Evolutionary conservation across 1,140 invertebrate species (phyloP).

Genomic region (Danaus melanippus): DNA sequence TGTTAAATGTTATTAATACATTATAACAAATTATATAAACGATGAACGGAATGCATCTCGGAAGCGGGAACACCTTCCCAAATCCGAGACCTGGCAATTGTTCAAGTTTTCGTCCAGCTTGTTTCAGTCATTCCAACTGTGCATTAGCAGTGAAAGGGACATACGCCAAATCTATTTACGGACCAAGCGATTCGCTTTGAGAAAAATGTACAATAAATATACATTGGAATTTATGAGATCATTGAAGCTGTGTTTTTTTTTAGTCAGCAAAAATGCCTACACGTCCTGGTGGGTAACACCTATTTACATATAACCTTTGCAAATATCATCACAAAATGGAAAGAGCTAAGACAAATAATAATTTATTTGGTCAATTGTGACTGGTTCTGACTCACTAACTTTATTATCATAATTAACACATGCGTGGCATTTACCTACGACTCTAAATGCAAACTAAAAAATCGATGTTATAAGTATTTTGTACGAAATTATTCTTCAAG

Average conservation of each 20-base stretch:
- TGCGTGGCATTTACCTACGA: constrained; percentile 16
- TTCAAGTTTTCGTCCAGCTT: constrained; percentile 38
- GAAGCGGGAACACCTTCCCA: constrained; percentile 48
- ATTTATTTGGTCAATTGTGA: constrained; percentile 67
- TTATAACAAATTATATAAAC: not conserved
- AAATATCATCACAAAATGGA: constrained; percentile 35
- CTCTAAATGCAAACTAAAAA: not conserved
- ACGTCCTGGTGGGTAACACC: too few relatives aligned
- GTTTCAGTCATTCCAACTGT: constrained; percentile 29
- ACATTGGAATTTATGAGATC: constrained; percentile 3
- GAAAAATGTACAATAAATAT: constrained; percentile 20
- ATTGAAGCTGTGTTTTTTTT: constrained; percentile 4
- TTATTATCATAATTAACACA: constrained; percentile 60
- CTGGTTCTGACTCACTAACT: constrained; percentile 57
- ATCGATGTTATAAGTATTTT: constrained; percentile 20
- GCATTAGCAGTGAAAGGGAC: constrained; percentile 34
- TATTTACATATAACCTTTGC: constrained; percentile 4
- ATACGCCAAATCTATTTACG: constrained; percentile 47
- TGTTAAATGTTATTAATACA: not conserved
- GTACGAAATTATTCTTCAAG: too few relatives aligned
- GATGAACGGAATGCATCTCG: constrained; percentile 48
- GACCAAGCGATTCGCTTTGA: constrained; percentile 23
- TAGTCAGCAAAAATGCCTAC: constrained; percentile 16
- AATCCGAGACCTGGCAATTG: constrained; percentile 32
- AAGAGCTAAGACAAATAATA: constrained; percentile 52